These are phyloP conservation scores for Lithophane semibrunnea DNA, from an alignment of 2,888 invertebrate genomes.

Conservation along the genomic window DNA sequence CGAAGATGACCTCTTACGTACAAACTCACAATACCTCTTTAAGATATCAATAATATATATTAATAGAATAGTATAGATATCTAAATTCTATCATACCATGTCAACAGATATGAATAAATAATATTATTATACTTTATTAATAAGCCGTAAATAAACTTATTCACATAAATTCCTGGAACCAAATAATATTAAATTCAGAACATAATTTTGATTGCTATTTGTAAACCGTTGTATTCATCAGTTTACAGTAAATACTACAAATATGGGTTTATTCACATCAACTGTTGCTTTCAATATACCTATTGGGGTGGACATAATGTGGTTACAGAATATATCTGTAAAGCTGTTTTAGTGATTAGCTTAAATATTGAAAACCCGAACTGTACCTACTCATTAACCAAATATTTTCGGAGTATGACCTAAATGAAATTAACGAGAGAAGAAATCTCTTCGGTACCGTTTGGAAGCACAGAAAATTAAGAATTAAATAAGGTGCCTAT, in stretches of 20 bases:
- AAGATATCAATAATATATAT: too few species aligned
- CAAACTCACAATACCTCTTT: too few species aligned
- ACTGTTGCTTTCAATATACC: not conserved
- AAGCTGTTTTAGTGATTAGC: not conserved
- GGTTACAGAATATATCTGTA: not conserved
- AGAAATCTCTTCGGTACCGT: not conserved
- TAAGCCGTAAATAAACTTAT: not conserved
- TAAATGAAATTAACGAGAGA: not conserved
- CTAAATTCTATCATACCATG: not conserved
- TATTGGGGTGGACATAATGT: constrained; percentile 2
- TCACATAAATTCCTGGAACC: constrained; percentile 3
- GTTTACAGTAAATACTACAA: not conserved
- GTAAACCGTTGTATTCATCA: not conserved
- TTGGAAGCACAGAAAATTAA: not conserved
- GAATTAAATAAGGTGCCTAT: not conserved
- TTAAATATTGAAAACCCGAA: not conserved
- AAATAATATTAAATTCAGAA: not conserved
- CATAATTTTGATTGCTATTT: constrained; percentile 7
- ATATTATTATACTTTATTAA: not conserved
- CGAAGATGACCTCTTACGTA: too few species aligned
- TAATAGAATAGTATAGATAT: not conserved
- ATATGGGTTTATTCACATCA: constrained; percentile 4
- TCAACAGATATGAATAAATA: not conserved
- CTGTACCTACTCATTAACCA: not conserved
- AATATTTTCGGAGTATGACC: not conserved